Conservation (phyloP, 2,888 invertebrate species). For the Endomychus coccineus region DNA sequence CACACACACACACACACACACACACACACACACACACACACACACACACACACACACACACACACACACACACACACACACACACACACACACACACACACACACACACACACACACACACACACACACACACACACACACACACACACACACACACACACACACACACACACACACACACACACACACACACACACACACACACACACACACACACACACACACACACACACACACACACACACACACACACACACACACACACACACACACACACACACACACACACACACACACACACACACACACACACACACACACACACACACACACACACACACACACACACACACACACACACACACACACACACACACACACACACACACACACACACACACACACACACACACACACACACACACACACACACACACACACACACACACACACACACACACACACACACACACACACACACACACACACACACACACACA, state of each 20-base stretch:
- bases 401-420: too few species aligned
- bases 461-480: too few species aligned
- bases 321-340: slow-evolving; percentile 6
- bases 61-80: slow-evolving; percentile 4
- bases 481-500: too few species aligned
- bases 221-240: slow-evolving; percentile 13
- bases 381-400: slow-evolving; percentile 4
- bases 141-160: slow-evolving; percentile 9
- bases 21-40: slow-evolving; percentile 13
- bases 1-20: slow-evolving; percentile 6
- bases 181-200: slow-evolving; percentile 3
- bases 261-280: slow-evolving; percentile 5
- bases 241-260: slow-evolving; percentile 4
- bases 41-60: slow-evolving; percentile 8
- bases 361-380: slow-evolving; percentile 8
- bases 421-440: too few species aligned
- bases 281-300: slow-evolving; percentile 14
- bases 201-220: slow-evolving; percentile 7
- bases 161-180: slow-evolving; percentile 13
- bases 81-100: slow-evolving; percentile 12
- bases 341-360: slow-evolving; percentile 13
- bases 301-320: slow-evolving; percentile 6
- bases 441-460: too few species aligned
- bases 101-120: slow-evolving; percentile 10
- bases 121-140: slow-evolving; percentile 4